Conservation (phyloP, 2,797 vertebrate genomes). For the Mallotus villosus region DNA sequence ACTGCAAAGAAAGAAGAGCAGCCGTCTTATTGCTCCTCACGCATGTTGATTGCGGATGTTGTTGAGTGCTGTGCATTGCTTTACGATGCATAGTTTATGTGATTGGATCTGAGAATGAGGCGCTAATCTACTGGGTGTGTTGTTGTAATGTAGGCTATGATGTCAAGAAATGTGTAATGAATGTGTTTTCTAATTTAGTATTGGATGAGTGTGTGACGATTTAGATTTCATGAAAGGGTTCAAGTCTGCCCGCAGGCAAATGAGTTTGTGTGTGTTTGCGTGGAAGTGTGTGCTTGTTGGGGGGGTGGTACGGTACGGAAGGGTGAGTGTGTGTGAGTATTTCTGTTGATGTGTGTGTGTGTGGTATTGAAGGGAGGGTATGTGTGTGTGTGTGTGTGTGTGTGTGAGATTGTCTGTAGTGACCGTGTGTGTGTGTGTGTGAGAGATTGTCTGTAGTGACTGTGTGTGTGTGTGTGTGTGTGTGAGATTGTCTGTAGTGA, state of each 20-base stretch:
- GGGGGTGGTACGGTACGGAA: too few relatives aligned
- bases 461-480: neutral
- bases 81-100: conserved; percentile 33
- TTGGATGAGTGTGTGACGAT: conserved; percentile 11
- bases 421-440: neutral
- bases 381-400: neutral
- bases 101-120: conserved; percentile 43
- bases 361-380: too few relatives aligned
- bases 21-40: too few relatives aligned
- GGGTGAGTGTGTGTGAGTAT: neutral
- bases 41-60: too few relatives aligned
- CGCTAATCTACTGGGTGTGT: conserved; percentile 27
- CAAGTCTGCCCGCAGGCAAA: neutral
- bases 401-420: too few relatives aligned
- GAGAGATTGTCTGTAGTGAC: neutral
- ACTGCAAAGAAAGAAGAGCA: conserved; percentile 36
- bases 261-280: neutral
- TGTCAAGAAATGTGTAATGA: neutral
- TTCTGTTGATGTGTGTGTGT: too few relatives aligned
- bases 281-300: neutral
- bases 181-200: conserved; percentile 24
- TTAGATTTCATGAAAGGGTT: neutral
- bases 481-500: too few relatives aligned
- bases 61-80: neutral
- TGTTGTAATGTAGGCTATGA: conserved; percentile 3